These are phyloP conservation scores for Echinometra lucunter DNA, from an alignment of 53 echinoderm and acorn worm species.

Conservation along the genomic window DNA sequence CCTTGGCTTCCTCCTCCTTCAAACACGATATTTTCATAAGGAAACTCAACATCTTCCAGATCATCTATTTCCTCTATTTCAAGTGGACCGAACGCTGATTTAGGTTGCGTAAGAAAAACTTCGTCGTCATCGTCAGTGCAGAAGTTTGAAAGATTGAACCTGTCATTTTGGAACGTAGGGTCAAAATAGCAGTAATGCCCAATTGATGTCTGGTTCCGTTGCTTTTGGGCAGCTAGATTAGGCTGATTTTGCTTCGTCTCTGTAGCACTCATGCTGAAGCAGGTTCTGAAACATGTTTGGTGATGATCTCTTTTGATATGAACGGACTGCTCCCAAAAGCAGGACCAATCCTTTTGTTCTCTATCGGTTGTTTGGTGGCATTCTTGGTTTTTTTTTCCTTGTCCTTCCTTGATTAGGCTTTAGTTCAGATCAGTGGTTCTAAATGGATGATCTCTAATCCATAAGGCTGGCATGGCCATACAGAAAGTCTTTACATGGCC, in stretches of 20 bases:
- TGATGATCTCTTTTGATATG: too few relatives aligned
- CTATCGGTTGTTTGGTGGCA: too few relatives aligned
- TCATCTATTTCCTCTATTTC: neutral
- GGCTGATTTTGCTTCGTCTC: neutral
- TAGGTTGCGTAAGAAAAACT: neutral
- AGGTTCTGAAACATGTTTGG: neutral
- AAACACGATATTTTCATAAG: conserved; percentile 30
- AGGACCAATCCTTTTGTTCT: too few relatives aligned
- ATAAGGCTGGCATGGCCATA: too few relatives aligned
- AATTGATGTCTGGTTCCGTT: neutral
- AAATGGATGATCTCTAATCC: too few relatives aligned
- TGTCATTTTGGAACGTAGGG: neutral
- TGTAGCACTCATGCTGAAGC: neutral
- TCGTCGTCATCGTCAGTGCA: neutral
- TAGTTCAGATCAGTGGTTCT: too few relatives aligned
- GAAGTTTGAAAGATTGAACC: neutral
- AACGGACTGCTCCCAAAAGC: too few relatives aligned
- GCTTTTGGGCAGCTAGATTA: neutral
- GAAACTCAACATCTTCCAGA: neutral
- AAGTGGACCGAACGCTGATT: neutral
- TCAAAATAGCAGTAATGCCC: neutral
- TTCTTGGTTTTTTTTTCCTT: too few relatives aligned
- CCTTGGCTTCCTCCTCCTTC: conserved; percentile 49
- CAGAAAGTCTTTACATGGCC: too few relatives aligned
- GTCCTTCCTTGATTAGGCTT: too few relatives aligned